Percentiles rank a stretch among this genome's conserved stretches.
These are phyloP conservation scores for Crambe crambe DNA, from an alignment of 37 sponge, comb jelly and placozoan species.

Conservation along the genomic window DNA sequence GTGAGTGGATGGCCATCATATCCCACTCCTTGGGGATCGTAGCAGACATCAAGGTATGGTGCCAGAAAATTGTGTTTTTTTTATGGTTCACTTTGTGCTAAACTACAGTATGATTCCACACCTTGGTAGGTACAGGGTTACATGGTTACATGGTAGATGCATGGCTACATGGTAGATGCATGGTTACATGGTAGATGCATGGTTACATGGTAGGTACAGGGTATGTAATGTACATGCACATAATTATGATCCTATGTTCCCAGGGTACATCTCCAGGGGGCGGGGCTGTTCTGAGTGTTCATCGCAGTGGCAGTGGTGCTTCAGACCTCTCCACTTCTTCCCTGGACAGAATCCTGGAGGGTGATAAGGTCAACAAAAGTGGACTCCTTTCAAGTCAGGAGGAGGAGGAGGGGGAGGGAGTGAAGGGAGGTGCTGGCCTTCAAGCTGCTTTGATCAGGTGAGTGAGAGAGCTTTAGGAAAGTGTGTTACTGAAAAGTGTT, in stretches of 20 bases:
- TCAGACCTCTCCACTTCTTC: constrained; percentile 1
- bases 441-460: background rate
- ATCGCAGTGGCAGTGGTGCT: background rate
- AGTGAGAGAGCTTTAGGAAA: background rate
- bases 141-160: too few species aligned
- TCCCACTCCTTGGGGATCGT: background rate
- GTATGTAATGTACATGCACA: background rate
- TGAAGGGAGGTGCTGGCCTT: background rate
- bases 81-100: too few species aligned
- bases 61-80: too few species aligned
- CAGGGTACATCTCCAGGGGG: background rate
- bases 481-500: background rate
- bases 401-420: background rate
- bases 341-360: background rate
- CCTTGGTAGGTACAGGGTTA: background rate
- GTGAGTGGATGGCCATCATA: constrained; percentile 43
- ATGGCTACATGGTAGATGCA: too few species aligned
- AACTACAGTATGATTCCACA: too few species aligned
- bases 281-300: background rate
- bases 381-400: background rate
- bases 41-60: constrained; percentile 17
- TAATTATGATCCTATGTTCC: background rate
- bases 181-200: too few species aligned
- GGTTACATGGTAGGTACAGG: too few species aligned
- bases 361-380: background rate